A percentile compares a stretch with the other conserved stretches of the same genome.
Conservation (phyloP, 1,140 invertebrate genomes). For the Sinella curviseta region DNA sequence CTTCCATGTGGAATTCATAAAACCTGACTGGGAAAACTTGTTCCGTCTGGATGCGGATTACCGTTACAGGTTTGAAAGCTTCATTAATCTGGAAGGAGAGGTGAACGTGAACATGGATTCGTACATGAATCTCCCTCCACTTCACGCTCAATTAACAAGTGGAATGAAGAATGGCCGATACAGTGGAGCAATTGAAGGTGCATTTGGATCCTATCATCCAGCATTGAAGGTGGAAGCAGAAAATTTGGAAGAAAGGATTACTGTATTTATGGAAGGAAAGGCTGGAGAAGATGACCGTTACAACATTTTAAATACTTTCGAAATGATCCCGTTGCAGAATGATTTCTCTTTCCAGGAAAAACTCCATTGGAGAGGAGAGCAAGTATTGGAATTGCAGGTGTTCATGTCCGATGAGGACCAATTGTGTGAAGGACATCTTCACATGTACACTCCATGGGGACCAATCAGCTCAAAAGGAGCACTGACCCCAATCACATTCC, state of each 20-base stretch:
- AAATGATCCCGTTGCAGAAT: neutral
- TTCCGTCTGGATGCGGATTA: slow-evolving; percentile 50
- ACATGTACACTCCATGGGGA: slow-evolving; percentile 35
- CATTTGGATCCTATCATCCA: slow-evolving; percentile 39
- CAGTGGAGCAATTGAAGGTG: slow-evolving; percentile 43
- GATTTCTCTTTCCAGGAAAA: slow-evolving; percentile 2
- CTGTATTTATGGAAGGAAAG: neutral
- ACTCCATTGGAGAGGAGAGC: neutral
- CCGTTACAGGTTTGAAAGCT: slow-evolving; percentile 43
- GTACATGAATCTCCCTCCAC: slow-evolving; percentile 10
- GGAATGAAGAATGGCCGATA: slow-evolving; percentile 36
- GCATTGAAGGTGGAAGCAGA: slow-evolving; percentile 42
- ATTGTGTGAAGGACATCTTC: neutral
- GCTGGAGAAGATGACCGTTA: neutral
- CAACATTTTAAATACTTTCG: neutral
- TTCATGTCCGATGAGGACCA: neutral
- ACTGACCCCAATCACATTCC: slow-evolving; percentile 43
- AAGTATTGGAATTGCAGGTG: neutral
- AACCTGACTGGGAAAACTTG: slow-evolving; percentile 43
- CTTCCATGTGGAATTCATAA: slow-evolving; percentile 48
- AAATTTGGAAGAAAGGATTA: neutral
- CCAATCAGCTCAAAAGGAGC: slow-evolving; percentile 42
- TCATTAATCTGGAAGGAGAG: slow-evolving; percentile 47
- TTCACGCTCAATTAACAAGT: slow-evolving; percentile 33
- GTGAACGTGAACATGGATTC: slow-evolving; percentile 26